Base-by-base conservation (phyloP, 2,888 invertebrate species). In the Zeuzera pyrina region DNA sequence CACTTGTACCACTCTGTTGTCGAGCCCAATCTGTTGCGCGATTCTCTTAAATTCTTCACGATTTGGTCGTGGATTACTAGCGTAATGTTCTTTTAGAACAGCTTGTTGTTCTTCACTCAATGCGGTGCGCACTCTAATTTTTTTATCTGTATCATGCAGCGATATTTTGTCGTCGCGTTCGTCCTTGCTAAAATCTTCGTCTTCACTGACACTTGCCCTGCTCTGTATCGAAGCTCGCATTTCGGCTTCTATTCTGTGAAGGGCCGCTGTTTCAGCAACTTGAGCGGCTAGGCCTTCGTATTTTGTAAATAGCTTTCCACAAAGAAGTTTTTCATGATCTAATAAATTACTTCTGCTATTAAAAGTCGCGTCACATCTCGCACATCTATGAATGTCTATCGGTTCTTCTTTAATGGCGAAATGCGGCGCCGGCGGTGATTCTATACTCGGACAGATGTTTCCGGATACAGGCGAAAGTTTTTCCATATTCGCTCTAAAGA, bases 101-200 rank as follows among this genome's bases (percentile, higher is more conserved):
- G 89, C 88, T 56, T 97, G 89, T 66, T 98, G 98, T 59, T 96
- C 95, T 56, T 98, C 98, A 25, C 93, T 95, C 41, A 99, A 92
- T 42, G 97, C 90, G 4, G 97, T 97, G 36, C 98, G 88, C 1
- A 97, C 96, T 47, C 98, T 88, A 8, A 95, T 94, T 64, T 94
- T 92, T 42, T 93, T 87, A 23, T 91, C 92, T 12, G 84, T 86
- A 48, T 89, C 89, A 31, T 85, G 79, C 32, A 86, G 71, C 21
- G 85, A 74, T 24, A 83, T 85, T 53, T 84, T 85, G 35, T 86
- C 85, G 33, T 86, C 77, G n/a, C 72, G 67, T 13, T 78, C 74
- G 31, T 83, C 76, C 51, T 79, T 84, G 28, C 71, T 67, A 32
- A 74, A 78, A 43, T 86, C 87, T 44, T 88, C 90, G 40, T 88